Evolutionary conservation across 2,797 vertebrate genomes (phyloP).

Genomic region (Hephaestus fuliginosus): DNA sequence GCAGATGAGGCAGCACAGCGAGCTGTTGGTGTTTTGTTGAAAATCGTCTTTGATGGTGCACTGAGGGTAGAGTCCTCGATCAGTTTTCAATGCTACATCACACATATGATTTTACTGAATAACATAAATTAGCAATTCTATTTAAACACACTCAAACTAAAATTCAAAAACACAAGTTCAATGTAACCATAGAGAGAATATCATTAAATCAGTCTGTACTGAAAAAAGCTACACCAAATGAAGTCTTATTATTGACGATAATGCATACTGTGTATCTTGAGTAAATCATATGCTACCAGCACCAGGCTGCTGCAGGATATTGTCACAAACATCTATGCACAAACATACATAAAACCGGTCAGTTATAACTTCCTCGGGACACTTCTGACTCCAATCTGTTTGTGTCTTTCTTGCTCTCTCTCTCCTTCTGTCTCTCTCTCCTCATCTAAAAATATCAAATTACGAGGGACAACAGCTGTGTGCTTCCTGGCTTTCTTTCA

Average conservation of each 20-base stretch:
- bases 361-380: slow-evolving; percentile 28
- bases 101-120: slow-evolving; percentile 10
- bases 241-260: background rate
- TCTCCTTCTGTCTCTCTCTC: background rate
- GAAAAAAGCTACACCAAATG: background rate
- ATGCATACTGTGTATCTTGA: background rate
- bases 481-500: slow-evolving; percentile 29
- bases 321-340: slow-evolving; percentile 8
- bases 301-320: slow-evolving; percentile 8
- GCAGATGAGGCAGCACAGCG: slow-evolving; percentile 25
- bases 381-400: slow-evolving; percentile 19
- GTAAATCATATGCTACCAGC: background rate
- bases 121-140: background rate
- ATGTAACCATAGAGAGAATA: background rate
- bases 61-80: background rate
- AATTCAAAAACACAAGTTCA: background rate
- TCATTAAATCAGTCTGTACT: slow-evolving; percentile 4
- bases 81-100: slow-evolving; percentile 2
- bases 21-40: slow-evolving; percentile 1
- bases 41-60: background rate
- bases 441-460: slow-evolving; percentile 46
- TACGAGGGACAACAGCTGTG: slow-evolving; percentile 33
- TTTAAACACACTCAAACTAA: background rate
- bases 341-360: slow-evolving; percentile 10
- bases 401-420: background rate